Evolutionary conservation across 2,113 vertebrate species (phyloP).

Genomic region (Odobenus rosmarus): DNA sequence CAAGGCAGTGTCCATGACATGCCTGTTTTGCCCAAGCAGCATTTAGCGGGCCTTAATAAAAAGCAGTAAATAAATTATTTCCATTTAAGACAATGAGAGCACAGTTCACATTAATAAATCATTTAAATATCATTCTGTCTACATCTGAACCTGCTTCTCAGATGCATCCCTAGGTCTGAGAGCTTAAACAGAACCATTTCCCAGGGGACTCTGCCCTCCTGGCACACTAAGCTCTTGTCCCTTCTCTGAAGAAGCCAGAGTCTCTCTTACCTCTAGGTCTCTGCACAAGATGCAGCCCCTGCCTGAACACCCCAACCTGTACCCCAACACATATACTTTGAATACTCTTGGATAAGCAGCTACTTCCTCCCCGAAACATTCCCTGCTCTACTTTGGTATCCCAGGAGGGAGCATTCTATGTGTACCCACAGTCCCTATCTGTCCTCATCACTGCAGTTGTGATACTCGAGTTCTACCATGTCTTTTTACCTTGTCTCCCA

Average conservation of each 20-base stretch:
- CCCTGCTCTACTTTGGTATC: neutral
- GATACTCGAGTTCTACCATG: neutral
- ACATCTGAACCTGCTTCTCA: neutral
- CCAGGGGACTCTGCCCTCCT: neutral
- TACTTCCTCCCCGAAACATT: slow-evolving; percentile 26
- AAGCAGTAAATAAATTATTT: slow-evolving; percentile 48
- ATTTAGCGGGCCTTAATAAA: slow-evolving; percentile 28
- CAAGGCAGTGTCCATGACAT: neutral
- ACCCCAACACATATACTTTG: neutral
- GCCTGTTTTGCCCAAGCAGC: neutral
- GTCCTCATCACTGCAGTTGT: neutral
- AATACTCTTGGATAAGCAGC: neutral
- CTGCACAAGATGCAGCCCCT: neutral
- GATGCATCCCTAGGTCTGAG: neutral
- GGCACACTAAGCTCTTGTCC: neutral
- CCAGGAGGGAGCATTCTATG: neutral
- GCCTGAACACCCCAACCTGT: neutral
- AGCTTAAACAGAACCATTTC: neutral
- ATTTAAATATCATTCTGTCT: slow-evolving; percentile 3
- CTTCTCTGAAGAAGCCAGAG: neutral
- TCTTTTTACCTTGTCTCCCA: neutral
- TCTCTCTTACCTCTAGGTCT: neutral
- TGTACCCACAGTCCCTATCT: neutral
- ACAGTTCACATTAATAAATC: slow-evolving; percentile 29
- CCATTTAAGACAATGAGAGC: neutral